Percentiles rank a stretch among this genome's conserved stretches.
Evolutionary conservation across 2,113 vertebrate genomes (phyloP).

Genomic region (Crotalus horridus): DNA sequence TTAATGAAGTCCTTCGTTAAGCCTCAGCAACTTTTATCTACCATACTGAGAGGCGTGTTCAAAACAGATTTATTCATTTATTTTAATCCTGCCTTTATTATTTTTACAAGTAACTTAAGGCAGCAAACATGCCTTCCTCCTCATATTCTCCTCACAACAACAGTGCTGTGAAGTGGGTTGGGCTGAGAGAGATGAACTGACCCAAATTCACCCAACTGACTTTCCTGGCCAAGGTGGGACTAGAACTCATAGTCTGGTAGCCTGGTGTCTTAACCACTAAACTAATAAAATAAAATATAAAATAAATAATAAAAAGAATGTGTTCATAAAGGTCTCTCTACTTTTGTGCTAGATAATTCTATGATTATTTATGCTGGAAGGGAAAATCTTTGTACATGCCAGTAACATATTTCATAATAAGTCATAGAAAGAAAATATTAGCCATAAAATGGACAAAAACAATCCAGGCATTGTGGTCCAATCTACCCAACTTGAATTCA

Average conservation of each 20-base stretch:
- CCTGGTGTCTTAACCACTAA: no score
- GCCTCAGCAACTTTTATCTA: not conserved
- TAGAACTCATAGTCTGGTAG: no score
- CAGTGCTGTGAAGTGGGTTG: not conserved
- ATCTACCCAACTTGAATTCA: not conserved
- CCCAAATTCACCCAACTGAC: not conserved
- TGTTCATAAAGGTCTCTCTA: not conserved
- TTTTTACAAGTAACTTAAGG: not conserved
- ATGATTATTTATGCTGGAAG: not conserved
- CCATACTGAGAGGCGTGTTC: not conserved
- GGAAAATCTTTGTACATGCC: not conserved
- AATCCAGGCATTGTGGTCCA: not conserved
- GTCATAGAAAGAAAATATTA: not conserved
- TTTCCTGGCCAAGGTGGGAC: not conserved
- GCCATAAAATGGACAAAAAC: not conserved
- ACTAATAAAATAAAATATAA: not conserved
- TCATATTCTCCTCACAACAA: not conserved
- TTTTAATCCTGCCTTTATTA: not conserved
- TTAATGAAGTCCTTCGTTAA: not conserved
- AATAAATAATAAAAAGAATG: not conserved
- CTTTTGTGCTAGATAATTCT: not conserved
- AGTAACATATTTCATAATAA: not conserved
- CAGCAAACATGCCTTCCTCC: not conserved
- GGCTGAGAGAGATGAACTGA: not conserved
- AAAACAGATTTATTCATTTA: not conserved